Conservation (phyloP, 1,140 invertebrate genomes). For the Littorina saxatilis region DNA sequence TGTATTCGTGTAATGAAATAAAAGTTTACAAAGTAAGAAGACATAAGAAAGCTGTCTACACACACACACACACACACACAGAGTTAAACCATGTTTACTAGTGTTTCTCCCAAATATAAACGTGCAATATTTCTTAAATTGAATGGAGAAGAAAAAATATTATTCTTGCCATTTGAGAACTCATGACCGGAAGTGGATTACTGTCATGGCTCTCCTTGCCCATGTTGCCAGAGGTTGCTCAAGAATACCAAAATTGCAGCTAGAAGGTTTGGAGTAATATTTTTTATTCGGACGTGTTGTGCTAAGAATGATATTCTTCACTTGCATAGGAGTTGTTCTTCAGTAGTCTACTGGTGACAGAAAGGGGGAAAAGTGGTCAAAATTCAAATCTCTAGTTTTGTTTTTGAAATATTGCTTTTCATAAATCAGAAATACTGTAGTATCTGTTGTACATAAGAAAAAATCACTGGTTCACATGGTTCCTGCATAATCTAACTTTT, state of each 20-base stretch:
- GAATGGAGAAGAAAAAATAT: neutral
- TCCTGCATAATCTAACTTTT: no score
- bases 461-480: no score
- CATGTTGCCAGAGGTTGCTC: neutral
- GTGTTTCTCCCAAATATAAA: neutral
- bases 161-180: neutral
- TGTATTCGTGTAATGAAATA: no score
- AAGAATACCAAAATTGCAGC: neutral
- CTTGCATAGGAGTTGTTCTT: neutral
- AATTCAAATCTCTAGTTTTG: no score
- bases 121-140: neutral
- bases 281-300: neutral
- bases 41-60: neutral
- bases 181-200: neutral
- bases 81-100: neutral
- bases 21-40: neutral
- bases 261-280: neutral
- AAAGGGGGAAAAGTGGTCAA: neutral
- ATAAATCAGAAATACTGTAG: no score
- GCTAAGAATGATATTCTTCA: neutral
- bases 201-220: conserved; percentile 1
- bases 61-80: no score
- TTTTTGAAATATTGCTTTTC: no score
- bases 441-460: no score
- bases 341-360: neutral